Base-by-base conservation (phyloP, 2,113 vertebrate species). In the Malurus melanocephalus region DNA sequence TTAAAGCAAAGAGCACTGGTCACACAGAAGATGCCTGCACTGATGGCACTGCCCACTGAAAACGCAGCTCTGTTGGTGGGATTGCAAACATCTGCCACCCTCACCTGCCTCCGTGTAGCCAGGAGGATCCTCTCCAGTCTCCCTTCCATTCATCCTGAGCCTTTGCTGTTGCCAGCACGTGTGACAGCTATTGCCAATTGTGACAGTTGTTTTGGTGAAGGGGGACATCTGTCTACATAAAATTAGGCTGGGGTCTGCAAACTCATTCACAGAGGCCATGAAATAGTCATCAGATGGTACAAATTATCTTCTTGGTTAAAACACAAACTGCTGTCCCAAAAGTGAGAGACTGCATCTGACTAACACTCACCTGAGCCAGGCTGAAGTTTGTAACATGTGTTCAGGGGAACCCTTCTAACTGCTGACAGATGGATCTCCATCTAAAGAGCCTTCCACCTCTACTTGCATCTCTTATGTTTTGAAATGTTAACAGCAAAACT, bases 191-290 rank as follows among this genome's bases (percentile, higher is more conserved):
- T 11, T 94, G 94, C 81, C 93, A 93, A 92, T 68, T 90, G 57
- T 61, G 80, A 92, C 93, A 88, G 87, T 94, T 95, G 88, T 93
- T 94, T 93, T 85, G 60, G 60, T 93, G 92, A 96, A 94, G 53
- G 73, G 35, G 67, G 89, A 94, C 93, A 95, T 93, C 91, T 94
- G 92, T 88, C 91, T 88, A 75, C 74, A 90, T 83, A 88, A 94
- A 92, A 95, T 82, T 79, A 82, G 87, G 64, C 79, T 48, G 62
- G 35, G 81, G 69, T 84, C 78, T 83, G 79, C 57, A 86, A 90
- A 93, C 65, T 88, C 72, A 90, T 86, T 92, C 84, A 78, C 48
- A 88, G 79, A 92, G 89, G 59, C 75, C 69, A 82, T 21, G 45
- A 92, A 94, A 92, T 52, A 87, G 79, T 88, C 56, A 92, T 96